Base-by-base conservation (phyloP, 2,113 vertebrate species). In the Chaetops frenatus region DNA sequence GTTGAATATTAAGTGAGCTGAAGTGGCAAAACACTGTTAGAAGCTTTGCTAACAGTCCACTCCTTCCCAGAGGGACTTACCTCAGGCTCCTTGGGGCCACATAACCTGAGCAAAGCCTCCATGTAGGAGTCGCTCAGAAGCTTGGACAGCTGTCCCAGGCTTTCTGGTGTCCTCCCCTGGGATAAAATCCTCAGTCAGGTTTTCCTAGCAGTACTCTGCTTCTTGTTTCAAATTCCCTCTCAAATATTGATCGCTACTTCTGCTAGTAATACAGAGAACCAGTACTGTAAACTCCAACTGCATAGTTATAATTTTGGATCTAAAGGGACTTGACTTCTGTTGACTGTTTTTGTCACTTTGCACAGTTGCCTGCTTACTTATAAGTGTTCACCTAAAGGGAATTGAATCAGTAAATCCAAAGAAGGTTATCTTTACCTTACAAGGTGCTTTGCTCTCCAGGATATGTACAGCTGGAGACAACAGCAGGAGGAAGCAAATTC, bases 381-480 rank as follows among this genome's bases (percentile, higher is more conserved):
- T 7, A 96, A 92, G 29, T 10, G 86, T 28, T 33, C 13, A 62
- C 21, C 66, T 80, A 53, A 93, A 84, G 40, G 67, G 71, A 96
- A 88, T 27, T 27, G 56, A 82, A 83, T 54, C 31, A 94, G 29
- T 79, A 85, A 74, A 60, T 89, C 82, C 78, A 83, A 86, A 93
- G 45, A 73, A 58, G 62, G 48, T 69, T 57, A 82, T 50, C 35
- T 96, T 93, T 87, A 92, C 84, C 57, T 76, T 71, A 70, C n/a
- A 93, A 97, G 88, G 54, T 79, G 21, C 83, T 94, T 80, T 96
- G 47, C 60, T 94, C 92, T 93, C 83, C 45, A 53, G 90, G 83
- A 58, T 73, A 94, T 0, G 11, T 54, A 87, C 69, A 78, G 56
- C 23, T 83, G 69, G 82, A 96, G 80, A 95, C 85, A 95, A 92